Evolutionary conservation across 2,888 invertebrate species (phyloP), one percentile per base, ranked within the genome.

Genomic region (Esperia sulphurella): DNA sequence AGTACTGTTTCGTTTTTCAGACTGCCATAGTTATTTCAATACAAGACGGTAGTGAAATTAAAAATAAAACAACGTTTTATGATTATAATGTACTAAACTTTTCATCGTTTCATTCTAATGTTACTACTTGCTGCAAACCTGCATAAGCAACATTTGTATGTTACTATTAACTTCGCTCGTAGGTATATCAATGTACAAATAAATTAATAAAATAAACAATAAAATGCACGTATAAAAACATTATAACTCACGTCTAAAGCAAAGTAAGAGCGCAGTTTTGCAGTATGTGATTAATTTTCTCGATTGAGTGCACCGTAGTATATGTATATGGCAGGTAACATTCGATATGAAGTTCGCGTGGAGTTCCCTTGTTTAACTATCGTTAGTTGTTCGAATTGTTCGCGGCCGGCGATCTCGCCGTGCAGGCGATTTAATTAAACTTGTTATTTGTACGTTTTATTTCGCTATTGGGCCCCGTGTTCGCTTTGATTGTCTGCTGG

Each of bases 391-490:
- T 72, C 75, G 72, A 73, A 83, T 84, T 80, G 83, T 82, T 83
- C 68, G 62, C 65, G 68, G 63, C 61, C 61, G 64, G 61, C 61
- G 51, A 55, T 55, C 59, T 62, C 64, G 65, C 62, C 53, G 54
- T 59, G 59, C 64, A 83, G 76, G 76, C 83, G 73, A 87, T 89
- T 89, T 88, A 89, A 88, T 89, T 89, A 89, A 89, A 88, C 80
- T 81, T 85, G 85, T 82, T 87, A 86, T 83, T 87, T 86, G 83
- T 82, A 79, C 78, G 79, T 88, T 87, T 88, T 86, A 86, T 87
- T 85, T 86, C 75, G 75, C 79, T 79, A 83, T 82, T 74, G 81
- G 75, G 67, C 68, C 40, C 68, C 67, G 68, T 69, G 70, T 71
- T 75, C 75, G 73, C 82, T 83, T 87, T 83, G 84, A 84, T 81